These are phyloP conservation scores for Melanogrammus aeglefinus DNA, from an alignment of 2,797 vertebrate genomes.

Conservation along the genomic window DNA sequence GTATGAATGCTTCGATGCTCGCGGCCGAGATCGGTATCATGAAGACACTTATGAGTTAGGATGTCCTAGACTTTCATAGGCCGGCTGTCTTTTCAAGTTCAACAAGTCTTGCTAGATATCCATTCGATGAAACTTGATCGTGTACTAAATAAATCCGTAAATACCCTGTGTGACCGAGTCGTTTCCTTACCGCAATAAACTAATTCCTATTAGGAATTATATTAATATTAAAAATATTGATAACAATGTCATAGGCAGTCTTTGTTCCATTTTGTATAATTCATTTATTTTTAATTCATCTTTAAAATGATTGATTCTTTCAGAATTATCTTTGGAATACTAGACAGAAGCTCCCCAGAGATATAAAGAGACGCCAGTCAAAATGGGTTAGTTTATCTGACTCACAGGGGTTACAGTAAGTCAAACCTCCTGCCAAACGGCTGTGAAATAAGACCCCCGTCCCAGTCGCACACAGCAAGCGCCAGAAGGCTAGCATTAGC, in stretches of 20 bases:
- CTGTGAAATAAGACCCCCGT: neutral
- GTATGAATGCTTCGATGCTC: slow-evolving; percentile 37
- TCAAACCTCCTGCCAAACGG: neutral
- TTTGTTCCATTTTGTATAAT: neutral
- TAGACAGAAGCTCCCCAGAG: neutral
- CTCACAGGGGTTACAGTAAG: neutral
- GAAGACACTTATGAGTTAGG: slow-evolving; percentile 42
- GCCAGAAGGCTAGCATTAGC: neutral
- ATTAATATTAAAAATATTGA: neutral
- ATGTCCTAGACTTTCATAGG: slow-evolving; percentile 47
- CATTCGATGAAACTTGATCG: slow-evolving; percentile 41
- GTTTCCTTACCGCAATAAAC: neutral
- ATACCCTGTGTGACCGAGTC: slow-evolving; percentile 19
- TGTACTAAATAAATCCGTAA: slow-evolving; percentile 56
- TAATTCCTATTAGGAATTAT: neutral
- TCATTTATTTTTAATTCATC: neutral
- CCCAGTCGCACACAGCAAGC: neutral
- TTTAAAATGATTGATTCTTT: neutral
- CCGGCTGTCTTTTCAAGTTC: slow-evolving; percentile 36
- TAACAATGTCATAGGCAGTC: neutral
- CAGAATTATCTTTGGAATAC: neutral
- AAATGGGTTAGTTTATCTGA: neutral
- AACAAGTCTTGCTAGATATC: slow-evolving; percentile 44
- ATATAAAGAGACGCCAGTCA: neutral
- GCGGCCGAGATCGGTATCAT: slow-evolving; percentile 19